phyloP scores from a whole-genome alignment of 1,140 invertebrate genomes.

The Tetramorium simillimum region DNA sequence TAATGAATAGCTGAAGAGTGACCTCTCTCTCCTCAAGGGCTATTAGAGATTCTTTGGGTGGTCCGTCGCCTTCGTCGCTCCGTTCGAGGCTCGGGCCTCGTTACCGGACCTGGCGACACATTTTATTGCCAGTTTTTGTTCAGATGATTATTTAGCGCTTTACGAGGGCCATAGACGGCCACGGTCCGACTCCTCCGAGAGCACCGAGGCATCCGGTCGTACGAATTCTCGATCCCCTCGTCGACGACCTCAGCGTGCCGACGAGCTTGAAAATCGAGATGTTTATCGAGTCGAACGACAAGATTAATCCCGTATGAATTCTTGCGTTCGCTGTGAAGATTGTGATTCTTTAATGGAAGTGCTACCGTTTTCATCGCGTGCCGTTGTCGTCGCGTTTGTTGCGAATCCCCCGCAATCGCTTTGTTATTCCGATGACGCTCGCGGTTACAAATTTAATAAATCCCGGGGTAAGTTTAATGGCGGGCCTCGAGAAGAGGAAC shows the following conservation, averaged over 20 bases:
- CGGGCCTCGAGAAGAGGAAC: not conserved
- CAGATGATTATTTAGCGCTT: slow-evolving; percentile 83
- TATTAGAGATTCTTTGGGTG: slow-evolving; percentile 83
- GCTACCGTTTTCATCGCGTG: not conserved
- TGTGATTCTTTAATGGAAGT: not conserved
- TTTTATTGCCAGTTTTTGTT: slow-evolving; percentile 84
- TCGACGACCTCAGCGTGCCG: not conserved
- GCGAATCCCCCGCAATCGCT: not conserved
- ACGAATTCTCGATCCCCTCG: slow-evolving; percentile 47
- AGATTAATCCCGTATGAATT: slow-evolving; percentile 18
- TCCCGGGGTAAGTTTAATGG: slow-evolving; percentile 67
- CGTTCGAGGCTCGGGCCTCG: slow-evolving; percentile 80
- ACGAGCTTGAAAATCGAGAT: slow-evolving; percentile 51
- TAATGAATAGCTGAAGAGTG: slow-evolving; percentile 82
- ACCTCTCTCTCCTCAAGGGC: slow-evolving; percentile 68
- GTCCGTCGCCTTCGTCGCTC: slow-evolving; percentile 78
- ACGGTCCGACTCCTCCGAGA: slow-evolving; percentile 3
- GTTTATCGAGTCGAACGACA: slow-evolving; percentile 34
- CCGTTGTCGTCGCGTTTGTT: not conserved
- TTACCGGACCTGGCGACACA: slow-evolving; percentile 82
- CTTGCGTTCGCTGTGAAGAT: not conserved
- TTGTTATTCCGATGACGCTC: slow-evolving; percentile 44
- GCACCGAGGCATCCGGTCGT: slow-evolving; percentile 65
- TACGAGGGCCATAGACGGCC: slow-evolving; percentile 77
- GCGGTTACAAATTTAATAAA: slow-evolving; percentile 74